A percentile compares a stretch with the other conserved stretches of the same genome.
Evolutionary conservation across 2,113 vertebrate species (phyloP).

Genomic region (Sciurus niger): DNA sequence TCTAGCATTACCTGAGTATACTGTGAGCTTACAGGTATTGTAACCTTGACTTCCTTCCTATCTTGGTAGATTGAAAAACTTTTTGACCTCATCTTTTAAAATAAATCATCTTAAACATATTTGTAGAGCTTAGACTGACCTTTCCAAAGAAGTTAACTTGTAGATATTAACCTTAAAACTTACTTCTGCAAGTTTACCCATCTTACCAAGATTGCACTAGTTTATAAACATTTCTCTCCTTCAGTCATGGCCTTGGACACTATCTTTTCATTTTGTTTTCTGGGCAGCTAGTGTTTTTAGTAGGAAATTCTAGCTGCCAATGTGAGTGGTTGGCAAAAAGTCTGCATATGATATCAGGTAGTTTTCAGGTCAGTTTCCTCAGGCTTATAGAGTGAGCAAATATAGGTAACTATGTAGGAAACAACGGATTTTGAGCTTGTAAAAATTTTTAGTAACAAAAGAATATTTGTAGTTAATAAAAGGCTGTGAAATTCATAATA

Average conservation of each 20-base stretch:
- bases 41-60: slow-evolving; percentile 48
- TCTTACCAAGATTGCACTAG: neutral
- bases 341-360: neutral
- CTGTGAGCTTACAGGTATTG: neutral
- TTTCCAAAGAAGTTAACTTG: neutral
- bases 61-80: slow-evolving; percentile 21
- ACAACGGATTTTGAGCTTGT: neutral
- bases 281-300: neutral
- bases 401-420: neutral
- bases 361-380: slow-evolving; percentile 21
- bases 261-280: slow-evolving; percentile 48
- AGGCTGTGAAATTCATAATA: neutral
- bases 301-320: neutral
- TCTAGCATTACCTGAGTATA: neutral
- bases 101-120: slow-evolving; percentile 12
- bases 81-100: slow-evolving; percentile 50
- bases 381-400: slow-evolving; percentile 1
- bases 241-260: slow-evolving; percentile 6
- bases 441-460: slow-evolving; percentile 45
- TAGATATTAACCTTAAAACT: slow-evolving; percentile 10
- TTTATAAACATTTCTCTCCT: neutral
- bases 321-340: neutral
- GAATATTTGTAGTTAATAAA: slow-evolving; percentile 10
- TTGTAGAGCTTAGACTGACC: neutral
- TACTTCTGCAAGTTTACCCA: slow-evolving; percentile 16